phyloP scores from a whole-genome alignment of 1,140 invertebrate genomes.

The Leptinotarsa lineolata region DNA sequence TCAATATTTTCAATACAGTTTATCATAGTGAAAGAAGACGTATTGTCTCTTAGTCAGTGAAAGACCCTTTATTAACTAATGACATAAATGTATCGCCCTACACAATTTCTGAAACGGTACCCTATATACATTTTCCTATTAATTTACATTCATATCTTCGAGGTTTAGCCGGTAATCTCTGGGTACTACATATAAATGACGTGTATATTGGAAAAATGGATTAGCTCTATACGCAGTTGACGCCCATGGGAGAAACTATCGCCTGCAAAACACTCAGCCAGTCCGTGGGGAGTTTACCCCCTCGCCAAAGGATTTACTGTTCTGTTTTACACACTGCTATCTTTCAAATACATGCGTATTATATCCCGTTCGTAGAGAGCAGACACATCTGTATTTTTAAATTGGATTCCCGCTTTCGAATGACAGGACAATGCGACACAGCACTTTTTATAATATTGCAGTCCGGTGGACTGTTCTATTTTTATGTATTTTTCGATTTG shows the following conservation, averaged over 20 bases:
- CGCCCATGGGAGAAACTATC: constrained; percentile 47
- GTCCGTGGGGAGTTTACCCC: constrained; percentile 41
- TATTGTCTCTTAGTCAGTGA: background rate
- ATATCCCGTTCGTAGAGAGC: constrained; percentile 14
- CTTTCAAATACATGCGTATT: constrained; percentile 30
- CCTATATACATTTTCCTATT: constrained; percentile 14
- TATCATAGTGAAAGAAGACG: no score
- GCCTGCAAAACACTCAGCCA: constrained; percentile 44
- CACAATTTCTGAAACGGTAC: background rate
- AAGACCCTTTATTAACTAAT: background rate
- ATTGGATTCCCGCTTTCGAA: constrained; percentile 19
- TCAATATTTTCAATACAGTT: no score
- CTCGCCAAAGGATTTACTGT: constrained; percentile 44
- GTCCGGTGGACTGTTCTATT: background rate
- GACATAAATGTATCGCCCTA: background rate
- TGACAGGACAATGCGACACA: constrained; percentile 18
- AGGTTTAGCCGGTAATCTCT: constrained; percentile 35
- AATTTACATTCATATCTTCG: constrained; percentile 37
- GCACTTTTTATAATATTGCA: constrained; percentile 20
- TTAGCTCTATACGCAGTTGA: constrained; percentile 41
- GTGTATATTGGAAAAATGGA: constrained; percentile 52
- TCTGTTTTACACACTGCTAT: constrained; percentile 32
- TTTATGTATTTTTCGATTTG: constrained; percentile 14
- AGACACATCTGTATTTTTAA: constrained; percentile 29
- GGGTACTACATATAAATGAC: constrained; percentile 48